phyloP scores from a whole-genome alignment of 2,113 vertebrate genomes.

The Coryphaenoides rupestris region DNA sequence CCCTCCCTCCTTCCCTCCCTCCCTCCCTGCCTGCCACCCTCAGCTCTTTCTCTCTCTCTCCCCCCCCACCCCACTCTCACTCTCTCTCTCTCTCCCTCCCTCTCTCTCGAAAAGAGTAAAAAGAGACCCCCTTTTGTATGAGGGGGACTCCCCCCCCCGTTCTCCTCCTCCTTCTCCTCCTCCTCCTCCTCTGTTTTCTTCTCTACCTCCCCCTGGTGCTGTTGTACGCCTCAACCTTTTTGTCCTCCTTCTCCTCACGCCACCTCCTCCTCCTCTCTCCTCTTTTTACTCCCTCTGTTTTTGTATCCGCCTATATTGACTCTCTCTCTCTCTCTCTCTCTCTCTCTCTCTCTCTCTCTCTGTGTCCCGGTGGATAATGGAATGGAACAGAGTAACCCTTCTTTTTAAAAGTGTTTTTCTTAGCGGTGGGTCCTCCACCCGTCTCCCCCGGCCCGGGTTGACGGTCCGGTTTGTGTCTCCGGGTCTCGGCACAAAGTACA shows the following conservation, averaged over 20 bases:
- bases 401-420: background rate
- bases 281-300: background rate
- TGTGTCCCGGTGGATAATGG: background rate
- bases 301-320: background rate
- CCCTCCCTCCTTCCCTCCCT: slow-evolving; percentile 3
- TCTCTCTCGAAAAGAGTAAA: slow-evolving; percentile 12
- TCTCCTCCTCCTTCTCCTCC: no score
- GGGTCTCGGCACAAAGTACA: no score
- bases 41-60: slow-evolving; percentile 42
- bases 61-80: slow-evolving; percentile 39
- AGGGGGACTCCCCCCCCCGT: background rate
- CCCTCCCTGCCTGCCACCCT: slow-evolving; percentile 20
- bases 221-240: background rate
- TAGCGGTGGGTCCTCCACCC: background rate
- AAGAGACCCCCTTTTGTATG: background rate
- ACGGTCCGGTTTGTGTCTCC: no score
- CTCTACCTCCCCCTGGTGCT: background rate
- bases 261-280: background rate
- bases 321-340: no score
- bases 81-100: slow-evolving; percentile 43
- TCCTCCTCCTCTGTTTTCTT: slow-evolving; percentile 1
- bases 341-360: no score
- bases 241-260: background rate
- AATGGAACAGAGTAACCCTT: background rate
- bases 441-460: background rate